Base-by-base conservation (phyloP, 2,888 invertebrate genomes). In the Muschampia staudingeri region DNA sequence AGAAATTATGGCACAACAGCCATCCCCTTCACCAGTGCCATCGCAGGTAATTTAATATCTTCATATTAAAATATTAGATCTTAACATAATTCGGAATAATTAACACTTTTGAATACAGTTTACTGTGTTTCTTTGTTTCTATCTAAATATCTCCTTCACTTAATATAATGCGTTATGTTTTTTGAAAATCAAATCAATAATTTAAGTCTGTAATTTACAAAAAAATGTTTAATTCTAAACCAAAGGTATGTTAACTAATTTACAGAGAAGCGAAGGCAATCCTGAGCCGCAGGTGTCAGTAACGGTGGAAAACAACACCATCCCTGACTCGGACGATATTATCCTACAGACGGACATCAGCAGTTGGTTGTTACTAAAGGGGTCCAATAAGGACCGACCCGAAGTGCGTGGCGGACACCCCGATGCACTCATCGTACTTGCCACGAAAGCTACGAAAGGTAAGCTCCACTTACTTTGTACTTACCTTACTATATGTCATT, bases 341-440 rank as follows among this genome's bases (percentile, higher is more conserved):
- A 97, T 99, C 84, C 98, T 99, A 85, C 98, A 98, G 91, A 97
- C 99, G 40, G 99, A 99, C 91, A 98, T 99, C 78, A 98, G 98
- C 86, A 97, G 98, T 85, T 98, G 98, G 97, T 97, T 99, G 86
- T 97, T 99, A 67, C 97, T 98, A 85, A 99, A 99, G 93, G 98
- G 98, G 2, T 98, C 98, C 40, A 98, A 98, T 84, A 96, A 96
- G 98, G 99, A 99, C 84, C 99, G 99, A 5, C 99, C 99, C 0
- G 99, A 99, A 88, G 98, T 99, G 65, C 98, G 99, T 82, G 99
- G 99, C 11, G 99, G 99, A 9, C 98, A 98, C 85, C 98, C 99
- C 1, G 99, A 99, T 94, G 99, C 99, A 0, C 98, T 99, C 78
- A 98, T 99, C 85, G 99, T 99, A 67, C 99, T 99, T 92, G 99